Percentiles rank a stretch among this genome's conserved stretches.
Conservation (phyloP, 2,888 invertebrate species). For the Branchinecta sandiegonensis region DNA sequence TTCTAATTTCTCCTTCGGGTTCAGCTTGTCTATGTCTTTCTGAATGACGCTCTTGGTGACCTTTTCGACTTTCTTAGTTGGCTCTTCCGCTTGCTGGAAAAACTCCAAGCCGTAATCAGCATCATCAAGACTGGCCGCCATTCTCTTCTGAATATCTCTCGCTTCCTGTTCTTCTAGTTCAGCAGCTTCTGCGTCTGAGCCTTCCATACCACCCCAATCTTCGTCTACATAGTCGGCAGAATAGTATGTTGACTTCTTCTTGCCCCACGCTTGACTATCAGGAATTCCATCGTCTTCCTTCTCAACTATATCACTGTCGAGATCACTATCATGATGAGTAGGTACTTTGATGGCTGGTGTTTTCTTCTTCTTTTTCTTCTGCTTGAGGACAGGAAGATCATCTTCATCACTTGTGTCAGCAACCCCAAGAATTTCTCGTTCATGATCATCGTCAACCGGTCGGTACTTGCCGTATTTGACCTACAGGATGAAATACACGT, state of each 20-base stretch:
- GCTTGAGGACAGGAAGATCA: conserved; percentile 1
- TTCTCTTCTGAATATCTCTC: conserved; percentile 56
- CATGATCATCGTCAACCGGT: not conserved
- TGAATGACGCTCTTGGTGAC: conserved; percentile 41
- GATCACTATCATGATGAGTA: conserved; percentile 42
- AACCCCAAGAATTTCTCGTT: conserved; percentile 21
- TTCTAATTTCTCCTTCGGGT: conserved; percentile 56
- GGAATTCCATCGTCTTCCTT: conserved; percentile 54
- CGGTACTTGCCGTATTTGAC: conserved; percentile 11
- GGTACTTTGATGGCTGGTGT: conserved; percentile 9
- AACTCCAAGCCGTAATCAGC: conserved; percentile 54
- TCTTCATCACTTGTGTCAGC: conserved; percentile 23
- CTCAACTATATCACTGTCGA: conserved; percentile 49
- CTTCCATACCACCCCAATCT: conserved; percentile 55
- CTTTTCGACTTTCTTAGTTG: conserved; percentile 16
- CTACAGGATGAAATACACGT: not conserved
- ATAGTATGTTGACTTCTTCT: conserved; percentile 60
- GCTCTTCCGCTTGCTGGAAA: conserved; percentile 23
- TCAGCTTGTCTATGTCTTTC: conserved; percentile 58
- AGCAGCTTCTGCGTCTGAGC: conserved; percentile 54
- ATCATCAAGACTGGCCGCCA: conserved; percentile 61
- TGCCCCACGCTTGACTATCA: conserved; percentile 75
- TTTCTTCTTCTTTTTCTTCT: conserved; percentile 22
- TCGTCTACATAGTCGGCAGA: conserved; percentile 77
- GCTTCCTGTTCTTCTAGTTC: conserved; percentile 72